Base-by-base conservation (phyloP, 2,113 vertebrate species). In the Solea senegalensis region DNA sequence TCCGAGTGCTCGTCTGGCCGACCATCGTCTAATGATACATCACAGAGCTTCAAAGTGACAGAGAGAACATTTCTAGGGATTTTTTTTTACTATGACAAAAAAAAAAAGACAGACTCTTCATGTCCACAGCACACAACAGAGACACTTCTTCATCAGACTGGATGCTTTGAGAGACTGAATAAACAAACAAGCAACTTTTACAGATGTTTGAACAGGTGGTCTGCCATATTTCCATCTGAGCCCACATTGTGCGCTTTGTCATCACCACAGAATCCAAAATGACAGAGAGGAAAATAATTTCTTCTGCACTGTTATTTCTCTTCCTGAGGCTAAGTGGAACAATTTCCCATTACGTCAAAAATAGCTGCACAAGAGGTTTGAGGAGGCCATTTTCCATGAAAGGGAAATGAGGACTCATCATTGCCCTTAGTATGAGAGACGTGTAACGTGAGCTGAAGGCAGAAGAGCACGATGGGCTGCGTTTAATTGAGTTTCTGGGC, bases 191-290 rank as follows among this genome's bases (percentile, higher is more conserved):
- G 16, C 0, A 41, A 70, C 72, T 81, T 44, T 16, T 56, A 65
- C 51, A 76, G 78, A 80, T 89, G 83, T 92, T 91, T 89, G 69
- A 77, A 92, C 87, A 92, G 89, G 88, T 92, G 89, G 85, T 48
- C 26, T 34, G 59, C 76, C 69, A 28, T 15, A 65, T 60, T 77
- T 76, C 65, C 53, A 76, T 75, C 61, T 11, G 16, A 81, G 60
- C 69, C 34, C 74, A 72, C 72, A 74, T 34, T 73, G 66, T 67
- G 71, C 49, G 50, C 14, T 80, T 80, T 55, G 64, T 82, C 83
- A 69, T 50, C 50, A 65, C 69, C 72, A 74, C 65, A 78, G 69
- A 85, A 85, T 81, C 76, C 71, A 80, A 64, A 65, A 62, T n/a
- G 43, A 56, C 49, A 39, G 41, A 45, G 53, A 70, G 77, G 63